A percentile compares a stretch with the other conserved stretches of the same genome.
Conservation (phyloP, 2,113 vertebrate genomes). For the Atrichornis clamosus region DNA sequence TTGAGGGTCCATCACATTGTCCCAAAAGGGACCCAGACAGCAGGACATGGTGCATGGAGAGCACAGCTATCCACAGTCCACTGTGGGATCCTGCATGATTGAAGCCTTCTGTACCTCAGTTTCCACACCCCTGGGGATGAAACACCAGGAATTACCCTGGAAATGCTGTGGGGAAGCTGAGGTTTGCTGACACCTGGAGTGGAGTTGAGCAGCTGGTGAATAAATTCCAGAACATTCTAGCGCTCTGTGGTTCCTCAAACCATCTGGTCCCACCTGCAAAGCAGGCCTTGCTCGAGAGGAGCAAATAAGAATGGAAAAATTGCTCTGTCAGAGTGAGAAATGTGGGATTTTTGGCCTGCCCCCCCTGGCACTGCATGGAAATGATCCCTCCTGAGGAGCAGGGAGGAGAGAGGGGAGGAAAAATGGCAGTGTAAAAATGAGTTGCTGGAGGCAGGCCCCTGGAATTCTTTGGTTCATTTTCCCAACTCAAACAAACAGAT, state of each 20-base stretch:
- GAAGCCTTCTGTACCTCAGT: neutral
- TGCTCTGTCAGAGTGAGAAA: neutral
- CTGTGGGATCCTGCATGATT: neutral
- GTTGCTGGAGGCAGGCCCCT: neutral
- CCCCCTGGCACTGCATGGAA: neutral
- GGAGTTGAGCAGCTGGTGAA: neutral
- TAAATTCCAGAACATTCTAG: neutral
- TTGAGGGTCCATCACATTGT: fast-evolving
- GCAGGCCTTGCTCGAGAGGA: neutral
- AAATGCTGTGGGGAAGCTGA: neutral
- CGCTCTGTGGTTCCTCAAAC: neutral
- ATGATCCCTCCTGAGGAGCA: neutral
- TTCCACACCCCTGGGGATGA: neutral
- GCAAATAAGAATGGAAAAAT: neutral
- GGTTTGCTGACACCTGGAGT: neutral
- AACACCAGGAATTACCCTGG: neutral
- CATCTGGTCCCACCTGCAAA: neutral
- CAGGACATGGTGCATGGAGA: fast-evolving
- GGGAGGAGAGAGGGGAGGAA: neutral
- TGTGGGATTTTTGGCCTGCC: neutral
- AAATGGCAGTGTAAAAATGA: neutral
- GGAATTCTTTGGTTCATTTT: neutral
- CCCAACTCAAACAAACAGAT: neutral
- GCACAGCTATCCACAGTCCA: neutral
- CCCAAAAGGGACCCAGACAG: neutral